phyloP scores from a whole-genome alignment of 2,888 invertebrate genomes.

The Aquatica leii region DNA sequence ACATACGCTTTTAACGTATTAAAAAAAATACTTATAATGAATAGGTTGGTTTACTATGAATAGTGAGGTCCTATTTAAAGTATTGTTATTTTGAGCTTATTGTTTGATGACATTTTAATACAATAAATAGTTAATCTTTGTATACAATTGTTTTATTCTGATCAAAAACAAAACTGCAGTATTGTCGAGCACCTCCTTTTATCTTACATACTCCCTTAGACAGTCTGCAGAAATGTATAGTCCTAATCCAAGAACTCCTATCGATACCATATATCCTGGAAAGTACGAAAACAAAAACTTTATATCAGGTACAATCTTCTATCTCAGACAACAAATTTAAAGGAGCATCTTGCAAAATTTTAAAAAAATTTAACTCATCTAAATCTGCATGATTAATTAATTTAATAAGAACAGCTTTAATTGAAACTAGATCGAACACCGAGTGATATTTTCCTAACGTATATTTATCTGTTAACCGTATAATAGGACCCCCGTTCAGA shows the following conservation, averaged over 20 bases:
- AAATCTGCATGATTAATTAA: conserved; percentile 59
- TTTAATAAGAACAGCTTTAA: conserved; percentile 59
- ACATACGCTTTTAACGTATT: too few relatives aligned
- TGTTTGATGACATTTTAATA: conserved; percentile 2
- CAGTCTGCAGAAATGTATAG: too few relatives aligned
- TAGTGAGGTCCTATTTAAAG: neutral
- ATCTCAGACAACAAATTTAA: conserved; percentile 19
- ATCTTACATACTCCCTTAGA: too few relatives aligned
- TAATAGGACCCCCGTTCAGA: conserved; percentile 51
- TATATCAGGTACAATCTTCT: conserved; percentile 1
- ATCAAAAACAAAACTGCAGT: too few relatives aligned
- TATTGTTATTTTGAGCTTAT: neutral
- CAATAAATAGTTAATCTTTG: too few relatives aligned
- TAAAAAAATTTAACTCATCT: conserved; percentile 60
- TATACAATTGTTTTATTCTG: too few relatives aligned
- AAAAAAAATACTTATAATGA: too few relatives aligned
- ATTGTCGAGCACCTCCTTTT: too few relatives aligned
- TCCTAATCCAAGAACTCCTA: too few relatives aligned
- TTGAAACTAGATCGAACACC: conserved; percentile 61
- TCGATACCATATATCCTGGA: too few relatives aligned
- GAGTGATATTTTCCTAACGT: conserved; percentile 61
- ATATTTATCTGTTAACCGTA: conserved; percentile 58
- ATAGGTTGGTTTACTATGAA: neutral
- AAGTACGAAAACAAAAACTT: neutral
- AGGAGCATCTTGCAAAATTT: conserved; percentile 46